These are phyloP conservation scores for Rafetus swinhoei DNA, from an alignment of 2,113 vertebrate genomes.

Conservation along the genomic window DNA sequence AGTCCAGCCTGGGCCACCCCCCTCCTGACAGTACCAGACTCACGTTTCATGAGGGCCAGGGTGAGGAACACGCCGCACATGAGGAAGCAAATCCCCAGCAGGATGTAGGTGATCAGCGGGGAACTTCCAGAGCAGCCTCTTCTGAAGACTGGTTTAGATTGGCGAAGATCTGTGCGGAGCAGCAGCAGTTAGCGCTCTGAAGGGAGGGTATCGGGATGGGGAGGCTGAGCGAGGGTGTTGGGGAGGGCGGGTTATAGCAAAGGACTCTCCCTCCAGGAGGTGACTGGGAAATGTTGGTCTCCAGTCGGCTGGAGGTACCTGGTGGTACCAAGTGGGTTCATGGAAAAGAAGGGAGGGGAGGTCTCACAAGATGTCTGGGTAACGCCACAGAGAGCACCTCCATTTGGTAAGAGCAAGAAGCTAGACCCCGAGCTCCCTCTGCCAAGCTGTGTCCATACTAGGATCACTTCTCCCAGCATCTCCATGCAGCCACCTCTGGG, in stretches of 20 bases:
- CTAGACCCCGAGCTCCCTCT: background rate
- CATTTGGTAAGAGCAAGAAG: background rate
- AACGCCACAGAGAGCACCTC: background rate
- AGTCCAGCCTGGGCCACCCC: background rate
- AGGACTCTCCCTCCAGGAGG: background rate
- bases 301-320: background rate
- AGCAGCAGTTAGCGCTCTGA: background rate
- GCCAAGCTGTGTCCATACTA: background rate
- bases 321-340: background rate
- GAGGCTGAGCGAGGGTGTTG: background rate
- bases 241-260: background rate
- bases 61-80: background rate
- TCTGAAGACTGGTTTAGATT: background rate
- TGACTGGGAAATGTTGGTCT: background rate
- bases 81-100: background rate
- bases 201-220: background rate
- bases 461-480: background rate
- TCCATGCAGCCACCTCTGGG: background rate
- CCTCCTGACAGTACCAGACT: background rate
- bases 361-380: background rate
- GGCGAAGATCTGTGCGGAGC: background rate
- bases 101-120: background rate
- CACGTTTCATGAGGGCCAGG: constrained; percentile 37
- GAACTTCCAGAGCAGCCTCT: background rate
- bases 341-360: background rate